Evolutionary conservation across 2,113 vertebrate genomes (phyloP).

Genomic region (Ptilorrhoa leucosticta): DNA sequence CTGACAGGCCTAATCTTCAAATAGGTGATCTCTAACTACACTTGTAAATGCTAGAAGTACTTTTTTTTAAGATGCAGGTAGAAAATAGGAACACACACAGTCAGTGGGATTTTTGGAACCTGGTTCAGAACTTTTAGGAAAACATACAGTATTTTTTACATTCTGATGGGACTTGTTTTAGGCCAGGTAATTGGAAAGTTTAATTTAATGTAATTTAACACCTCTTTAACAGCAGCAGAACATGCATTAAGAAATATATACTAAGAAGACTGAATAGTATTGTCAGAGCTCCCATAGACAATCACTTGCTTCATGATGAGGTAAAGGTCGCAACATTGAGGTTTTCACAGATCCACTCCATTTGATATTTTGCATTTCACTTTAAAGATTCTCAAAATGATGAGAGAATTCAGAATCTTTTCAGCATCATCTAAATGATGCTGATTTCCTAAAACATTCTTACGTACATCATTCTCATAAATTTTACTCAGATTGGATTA

Average conservation of each 20-base stretch:
- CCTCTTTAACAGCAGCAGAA: neutral
- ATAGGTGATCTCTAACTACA: neutral
- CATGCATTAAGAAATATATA: neutral
- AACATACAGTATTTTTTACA: neutral
- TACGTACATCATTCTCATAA: neutral
- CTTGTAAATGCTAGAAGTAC: neutral
- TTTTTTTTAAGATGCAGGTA: neutral
- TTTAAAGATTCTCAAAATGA: neutral
- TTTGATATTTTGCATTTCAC: neutral
- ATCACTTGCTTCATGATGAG: neutral
- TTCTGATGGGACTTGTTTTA: neutral
- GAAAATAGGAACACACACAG: neutral
- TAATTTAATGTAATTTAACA: neutral
- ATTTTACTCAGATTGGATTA: neutral
- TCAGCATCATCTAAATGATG: neutral
- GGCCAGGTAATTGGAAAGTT: neutral
- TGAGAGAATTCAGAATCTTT: neutral
- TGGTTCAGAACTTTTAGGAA: neutral
- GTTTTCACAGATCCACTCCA: neutral
- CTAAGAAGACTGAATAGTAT: neutral
- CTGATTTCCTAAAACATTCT: neutral
- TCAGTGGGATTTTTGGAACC: neutral
- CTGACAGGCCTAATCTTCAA: neutral
- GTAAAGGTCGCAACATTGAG: neutral
- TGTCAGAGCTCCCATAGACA: neutral